Conservation (phyloP, 2,113 vertebrate species). For the Lophotis ruficrista region DNA sequence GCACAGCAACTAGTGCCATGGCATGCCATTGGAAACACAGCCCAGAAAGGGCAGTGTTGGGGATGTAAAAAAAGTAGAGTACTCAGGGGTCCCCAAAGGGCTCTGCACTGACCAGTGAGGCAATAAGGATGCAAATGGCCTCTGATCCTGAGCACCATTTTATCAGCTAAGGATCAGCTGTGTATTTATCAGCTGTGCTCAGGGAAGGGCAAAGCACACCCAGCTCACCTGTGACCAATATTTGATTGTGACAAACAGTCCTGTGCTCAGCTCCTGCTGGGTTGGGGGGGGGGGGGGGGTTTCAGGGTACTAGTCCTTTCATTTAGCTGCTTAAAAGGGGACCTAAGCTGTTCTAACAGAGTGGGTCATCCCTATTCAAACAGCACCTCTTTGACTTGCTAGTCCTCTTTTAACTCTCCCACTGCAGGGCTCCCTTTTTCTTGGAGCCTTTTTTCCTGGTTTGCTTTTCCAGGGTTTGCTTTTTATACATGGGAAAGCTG, state of each 20-base stretch:
- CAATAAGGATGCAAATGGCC: not conserved
- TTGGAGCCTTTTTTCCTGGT: not conserved
- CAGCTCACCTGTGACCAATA: not conserved
- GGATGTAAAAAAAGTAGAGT: not conserved
- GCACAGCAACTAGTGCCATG: not conserved
- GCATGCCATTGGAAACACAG: rapidly evolving
- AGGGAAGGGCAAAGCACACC: not conserved
- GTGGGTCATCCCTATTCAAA: not conserved
- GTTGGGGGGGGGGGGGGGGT: too few species aligned
- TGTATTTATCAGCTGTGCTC: not conserved
- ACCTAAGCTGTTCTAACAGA: not conserved
- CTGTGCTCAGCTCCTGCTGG: not conserved
- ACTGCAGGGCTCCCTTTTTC: not conserved
- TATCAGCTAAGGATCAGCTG: not conserved
- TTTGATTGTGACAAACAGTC: not conserved
- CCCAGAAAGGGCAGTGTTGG: not conserved
- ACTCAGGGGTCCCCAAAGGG: not conserved
- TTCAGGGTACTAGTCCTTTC: not conserved
- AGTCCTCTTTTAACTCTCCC: not conserved
- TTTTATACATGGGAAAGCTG: not conserved
- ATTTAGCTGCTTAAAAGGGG: not conserved
- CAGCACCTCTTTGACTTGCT: not conserved
- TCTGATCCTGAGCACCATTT: not conserved
- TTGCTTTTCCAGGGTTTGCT: conserved; percentile 13
- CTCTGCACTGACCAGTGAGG: not conserved